These are phyloP conservation scores for Muricea muricata DNA, from an alignment of 92 coral and sea anemone genomes.

Conservation along the genomic window DNA sequence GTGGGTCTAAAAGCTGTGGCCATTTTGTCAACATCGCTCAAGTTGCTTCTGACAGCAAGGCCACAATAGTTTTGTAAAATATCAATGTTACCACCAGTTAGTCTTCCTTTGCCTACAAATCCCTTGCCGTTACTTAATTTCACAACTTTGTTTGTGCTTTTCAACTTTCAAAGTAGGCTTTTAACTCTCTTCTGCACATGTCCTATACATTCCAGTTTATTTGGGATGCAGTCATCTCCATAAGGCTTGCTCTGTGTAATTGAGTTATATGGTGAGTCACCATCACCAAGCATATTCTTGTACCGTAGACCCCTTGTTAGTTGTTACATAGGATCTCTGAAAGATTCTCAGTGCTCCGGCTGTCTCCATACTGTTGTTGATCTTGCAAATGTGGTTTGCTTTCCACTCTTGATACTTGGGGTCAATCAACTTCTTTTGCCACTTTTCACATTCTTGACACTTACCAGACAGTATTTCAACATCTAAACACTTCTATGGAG, in stretches of 20 bases:
- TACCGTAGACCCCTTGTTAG: constrained; percentile 10
- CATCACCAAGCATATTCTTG: constrained; percentile 16
- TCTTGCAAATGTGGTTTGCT: background rate
- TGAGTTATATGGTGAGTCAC: constrained; percentile 16
- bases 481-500: background rate
- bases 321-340: background rate
- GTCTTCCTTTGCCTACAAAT: background rate
- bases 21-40: background rate
- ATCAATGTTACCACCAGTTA: background rate
- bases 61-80: background rate
- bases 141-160: constrained; percentile 4
- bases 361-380: background rate
- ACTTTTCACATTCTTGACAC: background rate
- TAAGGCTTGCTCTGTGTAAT: no score
- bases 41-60: background rate
- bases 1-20: background rate
- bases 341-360: background rate
- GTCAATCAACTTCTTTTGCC: background rate
- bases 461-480: background rate
- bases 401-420: no score
- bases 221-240: background rate
- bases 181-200: constrained; percentile 23
- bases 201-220: constrained; percentile 21
- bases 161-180: background rate
- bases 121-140: constrained; percentile 16